Evolutionary conservation across 2,797 vertebrate genomes (phyloP), one percentile per base, ranked within the genome.

Genomic region (Molossus alvarezi): DNA sequence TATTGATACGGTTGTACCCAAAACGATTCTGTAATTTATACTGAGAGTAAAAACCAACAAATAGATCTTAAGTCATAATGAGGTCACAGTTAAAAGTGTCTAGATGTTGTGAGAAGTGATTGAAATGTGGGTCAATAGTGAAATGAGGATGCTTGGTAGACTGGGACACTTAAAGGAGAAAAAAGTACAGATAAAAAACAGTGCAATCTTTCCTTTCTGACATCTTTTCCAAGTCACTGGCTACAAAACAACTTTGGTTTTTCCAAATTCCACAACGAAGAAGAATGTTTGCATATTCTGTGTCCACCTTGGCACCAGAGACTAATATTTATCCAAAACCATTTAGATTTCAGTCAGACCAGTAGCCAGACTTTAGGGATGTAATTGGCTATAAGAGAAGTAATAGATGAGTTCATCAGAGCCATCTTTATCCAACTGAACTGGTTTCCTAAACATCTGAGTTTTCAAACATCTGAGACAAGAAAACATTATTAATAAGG

Each of bases 391-490:
- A 0, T 84, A 62, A 72, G 33, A 8, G 7, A 79, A 75, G 27
- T 55, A 58, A 88, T 12, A 65, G 29, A 29, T 55, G 33, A 89
- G 23, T 81, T 76, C 15, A 75, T 79, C 41, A 95, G 64, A 90
- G 25, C 1, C 57, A 3, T 57, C n/a, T 85, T 96, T 82, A 45
- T 77, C 51, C 51, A 13, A 79, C 29, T 71, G 73, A 90, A 37
- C 25, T 93, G 57, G 65, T 29, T 91, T 91, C 89, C 82, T 86
- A 58, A 91, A 96, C 6, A 25, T 67, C 27, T 84, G 91, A 92
- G 23, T 33, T 81, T 88, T 58, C 41, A 82, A 79, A 48, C 37
- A 27, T 87, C 15, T 75, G 82, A 92, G 17, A 65, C 11, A 48
- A 9, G 9, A 92, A 80, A 37, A 64, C 72, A 27, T 55, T 92